These are phyloP conservation scores for Chymomyza caudatula DNA, from an alignment of 2,888 invertebrate genomes.

Conservation along the genomic window DNA sequence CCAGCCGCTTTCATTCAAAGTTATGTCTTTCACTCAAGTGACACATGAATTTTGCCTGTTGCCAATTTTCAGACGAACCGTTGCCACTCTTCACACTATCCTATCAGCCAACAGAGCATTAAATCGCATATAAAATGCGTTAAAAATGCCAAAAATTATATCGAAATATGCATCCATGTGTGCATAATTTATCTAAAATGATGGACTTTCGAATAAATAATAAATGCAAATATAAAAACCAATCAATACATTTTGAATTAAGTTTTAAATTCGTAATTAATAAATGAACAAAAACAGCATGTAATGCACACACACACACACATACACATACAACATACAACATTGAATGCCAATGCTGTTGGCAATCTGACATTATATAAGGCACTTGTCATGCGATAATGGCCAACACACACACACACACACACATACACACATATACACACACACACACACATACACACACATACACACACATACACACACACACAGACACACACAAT, in stretches of 20 bases:
- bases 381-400: background rate
- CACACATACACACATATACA: background rate
- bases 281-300: background rate
- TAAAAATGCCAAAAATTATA: background rate
- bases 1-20: too few species aligned
- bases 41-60: too few species aligned
- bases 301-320: too few species aligned
- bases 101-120: too few species aligned
- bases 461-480: background rate
- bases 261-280: background rate
- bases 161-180: background rate
- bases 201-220: background rate
- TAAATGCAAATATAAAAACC: background rate
- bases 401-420: background rate
- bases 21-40: too few species aligned
- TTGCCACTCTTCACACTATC: too few species aligned
- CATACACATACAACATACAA: background rate
- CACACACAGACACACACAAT: background rate
- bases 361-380: background rate
- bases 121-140: background rate
- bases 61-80: too few species aligned
- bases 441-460: background rate
- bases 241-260: background rate
- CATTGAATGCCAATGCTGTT: background rate
- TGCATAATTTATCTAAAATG: background rate